Evolutionary conservation across 2,888 invertebrate genomes (phyloP).

Genomic region (Habroteleia sp.): DNA sequence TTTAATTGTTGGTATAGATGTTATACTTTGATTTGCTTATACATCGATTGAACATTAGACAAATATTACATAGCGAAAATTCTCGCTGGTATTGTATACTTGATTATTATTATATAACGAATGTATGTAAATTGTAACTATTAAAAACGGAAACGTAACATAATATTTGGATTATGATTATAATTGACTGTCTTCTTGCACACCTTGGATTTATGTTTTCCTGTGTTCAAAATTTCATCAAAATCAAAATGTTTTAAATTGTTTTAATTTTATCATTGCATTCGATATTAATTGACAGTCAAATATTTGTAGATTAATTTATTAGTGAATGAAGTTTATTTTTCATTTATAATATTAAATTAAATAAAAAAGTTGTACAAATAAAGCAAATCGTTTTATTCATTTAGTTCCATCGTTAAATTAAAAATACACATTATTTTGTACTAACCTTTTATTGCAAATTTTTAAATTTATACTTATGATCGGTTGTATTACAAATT

Average conservation of each 20-base stretch:
- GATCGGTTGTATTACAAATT: constrained; percentile 54
- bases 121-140: constrained; percentile 72
- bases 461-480: constrained; percentile 30
- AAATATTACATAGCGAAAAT: constrained; percentile 56
- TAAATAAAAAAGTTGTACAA: constrained; percentile 34
- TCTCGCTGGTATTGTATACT: constrained; percentile 67
- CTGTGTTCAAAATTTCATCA: not conserved
- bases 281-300: constrained; percentile 14
- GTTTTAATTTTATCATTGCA: constrained; percentile 7
- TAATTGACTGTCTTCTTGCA: not conserved
- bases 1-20: constrained; percentile 65
- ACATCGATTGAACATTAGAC: constrained; percentile 60
- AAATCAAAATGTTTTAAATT: constrained; percentile 19
- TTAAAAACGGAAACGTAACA: constrained; percentile 65
- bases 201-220: constrained; percentile 16
- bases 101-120: constrained; percentile 68
- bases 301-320: constrained; percentile 41
- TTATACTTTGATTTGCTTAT: constrained; percentile 71
- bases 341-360: constrained; percentile 41
- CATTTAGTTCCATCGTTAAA: too few relatives aligned
- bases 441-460: constrained; percentile 36
- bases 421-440: too few relatives aligned
- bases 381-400: too few relatives aligned
- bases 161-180: constrained; percentile 22
- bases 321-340: constrained; percentile 40